Base-by-base conservation (phyloP, 1,140 invertebrate species). In the Hycleus cichorii region DNA sequence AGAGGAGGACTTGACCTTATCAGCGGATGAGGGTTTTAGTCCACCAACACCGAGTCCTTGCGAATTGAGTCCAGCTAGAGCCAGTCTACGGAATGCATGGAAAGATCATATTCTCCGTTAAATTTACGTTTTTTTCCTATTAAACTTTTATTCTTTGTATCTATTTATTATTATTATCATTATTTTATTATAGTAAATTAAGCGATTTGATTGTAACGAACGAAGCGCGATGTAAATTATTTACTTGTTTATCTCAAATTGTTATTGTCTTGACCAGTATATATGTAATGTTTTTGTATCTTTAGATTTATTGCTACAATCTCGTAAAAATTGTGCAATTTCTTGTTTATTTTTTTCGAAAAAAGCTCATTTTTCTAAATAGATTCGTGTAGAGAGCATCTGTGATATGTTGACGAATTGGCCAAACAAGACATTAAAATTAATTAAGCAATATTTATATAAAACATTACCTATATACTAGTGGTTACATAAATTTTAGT, bases 1-100 rank as follows among this genome's bases (percentile, higher is more conserved):
- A 38, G 66, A 68, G 18, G 72, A 74, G 52, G 72, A 74, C 49
- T 49, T 70, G 47, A 73, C 72, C 3, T 52, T 74, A 24, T 74
- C 72, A 1, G 70, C 69, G 3, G 72, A 74, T 49, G 72, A 74
- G 49, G 70, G 70, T 32, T 71, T 74, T 54, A 74, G 71, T 65
- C 72, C 72, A 3, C 72, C 72, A 2, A 73, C 72, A 10, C 72
- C 72, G 8, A 73, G 70, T 56, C 72, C 72, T 4, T 72, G 69
- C 57, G 71, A 72, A 47, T 59, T 70, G 12, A 74, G 71, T 58
- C 72, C 72, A 3, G 66, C 64, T 44, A 63, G 66, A 47, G 58
- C 64, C 10, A 68, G 60, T 47, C 39, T 69, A 44, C 56, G 69
- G 49, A 64, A 72, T 60, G 63, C 69, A 8, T 67, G 71, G 58